Percentiles rank a stretch among this genome's conserved stretches.
Conservation (phyloP, 2,113 vertebrate genomes). For the Xenopus borealis region DNA sequence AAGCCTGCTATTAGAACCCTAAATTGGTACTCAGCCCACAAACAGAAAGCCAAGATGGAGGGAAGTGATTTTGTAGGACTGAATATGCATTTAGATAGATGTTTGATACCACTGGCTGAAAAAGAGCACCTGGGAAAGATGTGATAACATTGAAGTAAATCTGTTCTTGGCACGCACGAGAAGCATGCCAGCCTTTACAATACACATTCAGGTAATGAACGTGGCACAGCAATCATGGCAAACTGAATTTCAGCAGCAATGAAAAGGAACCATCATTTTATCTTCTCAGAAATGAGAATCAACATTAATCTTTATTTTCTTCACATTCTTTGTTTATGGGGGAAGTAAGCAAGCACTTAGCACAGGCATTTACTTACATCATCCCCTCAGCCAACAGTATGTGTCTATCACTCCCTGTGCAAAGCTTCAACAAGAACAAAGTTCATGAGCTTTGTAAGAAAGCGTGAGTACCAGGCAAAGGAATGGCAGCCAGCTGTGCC, state of each 20-base stretch:
- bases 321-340: constrained; percentile 16
- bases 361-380: neutral
- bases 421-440: constrained; percentile 28
- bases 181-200: neutral
- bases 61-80: too few species aligned
- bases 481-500: constrained; percentile 15
- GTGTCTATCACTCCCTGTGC: constrained; percentile 2
- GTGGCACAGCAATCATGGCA: constrained; percentile 8
- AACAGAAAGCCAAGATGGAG: too few species aligned
- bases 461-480: neutral
- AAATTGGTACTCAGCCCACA: too few species aligned
- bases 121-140: constrained; percentile 17
- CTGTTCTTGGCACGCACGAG: constrained; percentile 2
- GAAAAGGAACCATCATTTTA: constrained; percentile 21
- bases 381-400: neutral
- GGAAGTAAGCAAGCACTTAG: constrained; percentile 15
- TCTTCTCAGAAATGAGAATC: constrained; percentile 4
- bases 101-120: constrained; percentile 7
- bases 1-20: too few species aligned
- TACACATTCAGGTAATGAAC: constrained; percentile 19
- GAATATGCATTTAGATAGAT: neutral
- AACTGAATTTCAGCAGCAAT: constrained; percentile 10
- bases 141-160: constrained; percentile 15
- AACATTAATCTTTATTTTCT: constrained; percentile 11
- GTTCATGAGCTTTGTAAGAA: constrained; percentile 29